Evolutionary conservation across 2,888 invertebrate species (phyloP).

Genomic region (Nipponacmea schrenckii): DNA sequence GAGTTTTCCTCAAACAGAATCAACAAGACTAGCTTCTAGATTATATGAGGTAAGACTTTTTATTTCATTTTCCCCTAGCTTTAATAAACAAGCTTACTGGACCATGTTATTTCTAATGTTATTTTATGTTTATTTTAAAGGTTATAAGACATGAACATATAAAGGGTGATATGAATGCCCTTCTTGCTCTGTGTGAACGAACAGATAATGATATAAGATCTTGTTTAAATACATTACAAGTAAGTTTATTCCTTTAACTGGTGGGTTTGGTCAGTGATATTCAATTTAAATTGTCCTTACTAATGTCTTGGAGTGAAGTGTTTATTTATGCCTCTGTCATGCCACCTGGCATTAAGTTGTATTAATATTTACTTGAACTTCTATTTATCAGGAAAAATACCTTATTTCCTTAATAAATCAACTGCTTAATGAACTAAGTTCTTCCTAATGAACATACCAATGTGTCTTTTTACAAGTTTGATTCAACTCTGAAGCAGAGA

Average conservation of each 20-base stretch:
- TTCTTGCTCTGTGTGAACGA: constrained; percentile 83
- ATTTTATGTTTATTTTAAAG: constrained; percentile 66
- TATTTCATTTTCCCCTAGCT: not conserved
- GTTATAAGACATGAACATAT: constrained; percentile 75
- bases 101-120: not conserved
- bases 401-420: no score
- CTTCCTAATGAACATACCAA: no score
- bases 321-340: no score
- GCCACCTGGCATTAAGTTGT: no score
- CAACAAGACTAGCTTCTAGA: constrained; percentile 72
- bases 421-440: no score
- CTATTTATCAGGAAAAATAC: no score
- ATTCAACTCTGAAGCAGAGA: no score
- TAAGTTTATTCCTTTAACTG: constrained; percentile 25
- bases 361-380: no score
- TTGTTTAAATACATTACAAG: constrained; percentile 88
- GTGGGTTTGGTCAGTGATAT: no score
- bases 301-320: no score
- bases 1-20: constrained; percentile 70
- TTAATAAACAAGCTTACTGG: not conserved
- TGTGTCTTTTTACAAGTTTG: no score
- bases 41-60: constrained; percentile 69
- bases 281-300: no score
- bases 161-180: constrained; percentile 76
- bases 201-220: constrained; percentile 90